These are phyloP conservation scores for Taurulus bubalis DNA, from an alignment of 2,113 vertebrate genomes.

Conservation along the genomic window DNA sequence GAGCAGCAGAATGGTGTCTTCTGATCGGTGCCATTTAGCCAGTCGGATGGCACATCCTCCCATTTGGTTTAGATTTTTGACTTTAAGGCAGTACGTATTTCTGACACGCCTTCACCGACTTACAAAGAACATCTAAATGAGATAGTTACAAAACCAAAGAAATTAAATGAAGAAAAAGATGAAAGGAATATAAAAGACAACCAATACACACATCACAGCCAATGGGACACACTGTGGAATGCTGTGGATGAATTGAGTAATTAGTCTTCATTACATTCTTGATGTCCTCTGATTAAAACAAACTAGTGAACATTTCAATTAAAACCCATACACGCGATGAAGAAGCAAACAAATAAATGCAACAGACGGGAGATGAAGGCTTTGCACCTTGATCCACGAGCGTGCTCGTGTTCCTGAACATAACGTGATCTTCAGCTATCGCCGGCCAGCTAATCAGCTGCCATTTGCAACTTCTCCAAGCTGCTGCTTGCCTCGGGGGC, in stretches of 20 bases:
- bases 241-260: background rate
- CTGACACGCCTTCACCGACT: no score
- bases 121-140: no score
- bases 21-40: no score
- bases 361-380: background rate
- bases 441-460: constrained; percentile 27
- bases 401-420: background rate
- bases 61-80: no score
- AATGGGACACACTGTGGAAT: no score
- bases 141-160: background rate
- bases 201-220: no score
- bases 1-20: no score
- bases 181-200: background rate
- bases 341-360: background rate
- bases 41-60: no score
- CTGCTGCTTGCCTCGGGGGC: background rate
- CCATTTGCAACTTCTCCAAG: background rate
- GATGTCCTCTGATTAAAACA: background rate
- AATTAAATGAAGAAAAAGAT: background rate
- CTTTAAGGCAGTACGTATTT: no score
- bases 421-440: constrained; percentile 2
- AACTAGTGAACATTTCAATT: background rate
- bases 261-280: background rate
- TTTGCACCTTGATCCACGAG: background rate
- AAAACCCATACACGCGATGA: background rate